phyloP scores from a whole-genome alignment of 1,140 invertebrate genomes.

The Antheraea pernyi region DNA sequence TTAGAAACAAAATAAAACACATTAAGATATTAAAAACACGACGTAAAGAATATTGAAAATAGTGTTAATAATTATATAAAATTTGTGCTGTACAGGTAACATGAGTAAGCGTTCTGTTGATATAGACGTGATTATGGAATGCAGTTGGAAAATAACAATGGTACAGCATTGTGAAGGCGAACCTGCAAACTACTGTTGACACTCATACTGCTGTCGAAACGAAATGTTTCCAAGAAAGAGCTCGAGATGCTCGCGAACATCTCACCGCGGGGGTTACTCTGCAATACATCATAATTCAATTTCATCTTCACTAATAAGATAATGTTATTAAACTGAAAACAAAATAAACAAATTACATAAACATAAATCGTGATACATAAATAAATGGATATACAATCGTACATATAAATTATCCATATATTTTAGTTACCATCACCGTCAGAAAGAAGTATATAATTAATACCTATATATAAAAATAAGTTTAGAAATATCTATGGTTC shows the following conservation, averaged over 20 bases:
- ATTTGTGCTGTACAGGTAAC: background rate
- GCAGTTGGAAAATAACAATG: constrained; percentile 39
- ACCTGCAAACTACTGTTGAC: constrained; percentile 86
- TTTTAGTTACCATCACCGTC: background rate
- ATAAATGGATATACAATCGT: constrained; percentile 25
- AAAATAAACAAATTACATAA: constrained; percentile 52
- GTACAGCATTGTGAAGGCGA: constrained; percentile 61
- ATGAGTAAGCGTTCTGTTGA: background rate
- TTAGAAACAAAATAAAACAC: background rate
- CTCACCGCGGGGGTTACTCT: constrained; percentile 87
- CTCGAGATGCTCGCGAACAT: constrained; percentile 90
- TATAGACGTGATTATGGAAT: background rate
- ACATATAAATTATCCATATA: constrained; percentile 1
- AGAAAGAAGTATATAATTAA: background rate
- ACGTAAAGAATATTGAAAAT: background rate
- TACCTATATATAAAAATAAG: background rate
- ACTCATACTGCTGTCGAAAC: constrained; percentile 87
- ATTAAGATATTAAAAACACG: background rate
- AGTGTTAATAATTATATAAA: background rate
- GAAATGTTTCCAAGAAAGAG: constrained; percentile 89
- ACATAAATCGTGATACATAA: constrained; percentile 24
- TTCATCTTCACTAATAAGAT: constrained; percentile 42
- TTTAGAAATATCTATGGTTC: background rate
- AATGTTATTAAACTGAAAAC: constrained; percentile 56
- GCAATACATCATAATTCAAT: constrained; percentile 67